Evolutionary conservation across 2,797 vertebrate genomes (phyloP).

Genomic region (Nyctibius grandis): DNA sequence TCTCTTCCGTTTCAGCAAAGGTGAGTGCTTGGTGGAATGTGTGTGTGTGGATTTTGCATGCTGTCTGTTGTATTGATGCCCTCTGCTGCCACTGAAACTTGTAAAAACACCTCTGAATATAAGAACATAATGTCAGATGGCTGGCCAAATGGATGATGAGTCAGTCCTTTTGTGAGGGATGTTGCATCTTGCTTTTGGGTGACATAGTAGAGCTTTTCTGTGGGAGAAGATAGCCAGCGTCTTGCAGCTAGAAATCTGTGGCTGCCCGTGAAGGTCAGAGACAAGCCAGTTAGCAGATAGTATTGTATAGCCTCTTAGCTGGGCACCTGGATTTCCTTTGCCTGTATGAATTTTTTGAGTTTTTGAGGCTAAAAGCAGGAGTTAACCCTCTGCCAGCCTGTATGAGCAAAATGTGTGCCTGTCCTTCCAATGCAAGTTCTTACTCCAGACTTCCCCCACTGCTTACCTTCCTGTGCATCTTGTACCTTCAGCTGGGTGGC

Average conservation of each 20-base stretch:
- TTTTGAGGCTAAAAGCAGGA: neutral
- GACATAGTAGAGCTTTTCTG: neutral
- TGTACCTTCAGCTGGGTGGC: neutral
- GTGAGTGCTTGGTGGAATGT: conserved; percentile 60
- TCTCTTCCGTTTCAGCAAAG: conserved; percentile 96
- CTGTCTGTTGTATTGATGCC: neutral
- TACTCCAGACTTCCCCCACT: neutral
- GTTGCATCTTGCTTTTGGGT: neutral
- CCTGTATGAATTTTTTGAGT: neutral
- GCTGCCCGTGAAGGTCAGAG: neutral
- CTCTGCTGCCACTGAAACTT: neutral
- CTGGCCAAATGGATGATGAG: neutral
- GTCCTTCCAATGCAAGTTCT: neutral
- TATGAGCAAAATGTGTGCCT: neutral
- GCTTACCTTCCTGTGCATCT: neutral
- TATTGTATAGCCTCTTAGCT: neutral
- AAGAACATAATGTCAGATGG: neutral
- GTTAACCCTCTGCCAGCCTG: neutral
- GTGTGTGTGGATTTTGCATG: accelerated
- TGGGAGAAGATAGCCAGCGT: neutral
- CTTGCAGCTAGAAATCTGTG: neutral
- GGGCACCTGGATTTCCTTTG: neutral
- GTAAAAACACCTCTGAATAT: neutral
- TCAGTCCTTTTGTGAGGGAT: neutral
- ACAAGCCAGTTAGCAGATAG: neutral